Evolutionary conservation across 2,888 invertebrate species (phyloP), one percentile per base, ranked within the genome.

Genomic region (Drosophila putrida): DNA sequence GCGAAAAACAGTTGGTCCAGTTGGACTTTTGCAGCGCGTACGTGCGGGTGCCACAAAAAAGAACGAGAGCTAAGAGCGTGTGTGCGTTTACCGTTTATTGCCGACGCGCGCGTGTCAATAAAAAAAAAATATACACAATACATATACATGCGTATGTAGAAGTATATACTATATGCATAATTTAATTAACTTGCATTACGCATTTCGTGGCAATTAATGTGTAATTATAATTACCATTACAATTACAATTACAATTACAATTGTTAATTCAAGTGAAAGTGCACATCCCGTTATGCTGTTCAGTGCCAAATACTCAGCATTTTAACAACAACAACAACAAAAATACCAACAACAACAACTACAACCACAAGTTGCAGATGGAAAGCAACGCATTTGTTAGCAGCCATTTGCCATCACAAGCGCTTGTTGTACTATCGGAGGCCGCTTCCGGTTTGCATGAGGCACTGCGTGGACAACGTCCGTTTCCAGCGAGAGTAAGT

Each of bases 371-470:
- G 65, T 59, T 89, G 86, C 91, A 90, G 93, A 96, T 96, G 96
- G 95, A 96, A 93, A 95, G 95, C 93, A 95, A 95, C 92, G 95
- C 95, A 82, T 95, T 95, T 93, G 95, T 95, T 92, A 94, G 95
- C 90, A 95, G 94, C 92, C 95, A 95, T 93, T 93, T 95, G 92
- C 95, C 95, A 93, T 95, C 95, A 90, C 95, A 95, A 90, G 95
- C 95, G 91, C 93, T 95, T 92, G 95, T 96, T 90, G 95, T 96
- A 82, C 95, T 96, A 92, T 95, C 95, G 82, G 95, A 95, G 93
- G 95, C 95, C 89, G 95, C 95, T 91, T 95, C 95, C 90, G 95
- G 95, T 90, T 93, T 95, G 92, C 95, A 95, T 91, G 95, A 96
- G 93, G 95, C 95, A 82, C 93, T 95, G 87, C 94, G 95, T 93